phyloP scores from a whole-genome alignment of 1,140 invertebrate genomes.

The Idris sp. region DNA sequence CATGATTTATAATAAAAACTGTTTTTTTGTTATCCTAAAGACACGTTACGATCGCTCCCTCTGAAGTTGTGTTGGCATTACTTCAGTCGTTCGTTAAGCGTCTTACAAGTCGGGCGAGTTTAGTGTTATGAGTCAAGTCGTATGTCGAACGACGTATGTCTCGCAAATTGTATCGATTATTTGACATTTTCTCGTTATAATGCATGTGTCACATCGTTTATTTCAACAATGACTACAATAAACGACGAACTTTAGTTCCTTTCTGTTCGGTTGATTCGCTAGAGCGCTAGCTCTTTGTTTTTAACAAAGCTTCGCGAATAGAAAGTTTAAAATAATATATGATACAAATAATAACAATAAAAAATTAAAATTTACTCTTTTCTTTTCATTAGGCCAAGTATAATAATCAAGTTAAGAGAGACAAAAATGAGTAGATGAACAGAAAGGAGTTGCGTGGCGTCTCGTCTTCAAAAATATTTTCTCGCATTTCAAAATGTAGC shows the following conservation, averaged over 20 bases:
- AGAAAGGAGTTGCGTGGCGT: constrained; percentile 16
- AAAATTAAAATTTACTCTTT: constrained; percentile 26
- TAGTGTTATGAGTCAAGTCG: constrained; percentile 71
- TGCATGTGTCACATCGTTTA: constrained; percentile 12
- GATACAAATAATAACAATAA: constrained; percentile 18
- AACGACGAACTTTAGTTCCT: constrained; percentile 5
- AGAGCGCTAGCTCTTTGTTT: too few relatives aligned
- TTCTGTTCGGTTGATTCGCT: constrained; percentile 6
- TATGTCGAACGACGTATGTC: constrained; percentile 68
- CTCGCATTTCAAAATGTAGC: constrained; percentile 28
- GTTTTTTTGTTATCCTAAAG: too few relatives aligned
- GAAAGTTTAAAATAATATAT: constrained; percentile 27
- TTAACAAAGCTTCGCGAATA: too few relatives aligned
- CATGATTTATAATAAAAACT: too few relatives aligned
- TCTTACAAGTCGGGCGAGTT: constrained; percentile 70
- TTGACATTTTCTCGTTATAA: constrained; percentile 1
- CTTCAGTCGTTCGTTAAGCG: constrained; percentile 60
- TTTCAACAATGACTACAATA: constrained; percentile 3
- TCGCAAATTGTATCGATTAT: constrained; percentile 61
- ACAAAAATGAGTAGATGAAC: too few relatives aligned
- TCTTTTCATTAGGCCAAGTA: constrained; percentile 4
- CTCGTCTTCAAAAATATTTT: constrained; percentile 8
- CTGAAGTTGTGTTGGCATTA: constrained; percentile 13
- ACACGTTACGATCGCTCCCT: constrained; percentile 34
- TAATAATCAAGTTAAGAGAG: too few relatives aligned